These are phyloP conservation scores for Pristionchus arcanus DNA, from an alignment of 2,888 invertebrate genomes.

Conservation along the genomic window DNA sequence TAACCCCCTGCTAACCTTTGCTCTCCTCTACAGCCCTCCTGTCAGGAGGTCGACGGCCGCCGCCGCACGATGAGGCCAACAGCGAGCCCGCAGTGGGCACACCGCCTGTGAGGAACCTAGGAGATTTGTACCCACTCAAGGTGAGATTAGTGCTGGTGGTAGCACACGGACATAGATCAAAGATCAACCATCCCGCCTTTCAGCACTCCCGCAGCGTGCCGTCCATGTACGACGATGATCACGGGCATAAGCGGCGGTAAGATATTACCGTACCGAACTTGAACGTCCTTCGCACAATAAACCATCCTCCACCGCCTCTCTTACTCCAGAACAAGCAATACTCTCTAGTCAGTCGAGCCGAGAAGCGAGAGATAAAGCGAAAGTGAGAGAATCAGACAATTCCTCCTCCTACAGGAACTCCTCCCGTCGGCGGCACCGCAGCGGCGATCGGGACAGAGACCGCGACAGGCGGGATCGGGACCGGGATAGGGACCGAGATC, in stretches of 20 bases:
- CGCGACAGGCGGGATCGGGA: conserved; percentile 35
- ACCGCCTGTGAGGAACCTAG: conserved; percentile 12
- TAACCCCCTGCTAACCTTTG: conserved; percentile 27
- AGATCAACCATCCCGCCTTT: conserved; percentile 33
- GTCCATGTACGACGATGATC: conserved; percentile 73
- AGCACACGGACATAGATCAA: neutral
- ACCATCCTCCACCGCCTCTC: neutral
- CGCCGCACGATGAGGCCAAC: conserved; percentile 60
- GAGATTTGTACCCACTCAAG: conserved; percentile 44
- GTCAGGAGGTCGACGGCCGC: conserved; percentile 49
- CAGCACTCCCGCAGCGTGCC: conserved; percentile 74
- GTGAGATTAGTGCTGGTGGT: no score
- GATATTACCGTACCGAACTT: neutral
- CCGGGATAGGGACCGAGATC: conserved; percentile 42
- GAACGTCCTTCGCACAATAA: no score
- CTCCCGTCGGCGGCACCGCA: conserved; percentile 64
- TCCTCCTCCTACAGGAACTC: conserved; percentile 60
- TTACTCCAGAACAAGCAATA: no score
- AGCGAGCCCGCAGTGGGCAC: conserved; percentile 62
- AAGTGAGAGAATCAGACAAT: no score
- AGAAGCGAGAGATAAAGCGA: neutral
- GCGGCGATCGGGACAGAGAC: conserved; percentile 57
- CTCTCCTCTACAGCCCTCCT: conserved; percentile 47
- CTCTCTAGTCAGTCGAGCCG: neutral
- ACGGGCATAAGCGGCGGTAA: conserved; percentile 57